Evolutionary conservation across 2,113 vertebrate genomes (phyloP).

Genomic region (Microtus oregoni): DNA sequence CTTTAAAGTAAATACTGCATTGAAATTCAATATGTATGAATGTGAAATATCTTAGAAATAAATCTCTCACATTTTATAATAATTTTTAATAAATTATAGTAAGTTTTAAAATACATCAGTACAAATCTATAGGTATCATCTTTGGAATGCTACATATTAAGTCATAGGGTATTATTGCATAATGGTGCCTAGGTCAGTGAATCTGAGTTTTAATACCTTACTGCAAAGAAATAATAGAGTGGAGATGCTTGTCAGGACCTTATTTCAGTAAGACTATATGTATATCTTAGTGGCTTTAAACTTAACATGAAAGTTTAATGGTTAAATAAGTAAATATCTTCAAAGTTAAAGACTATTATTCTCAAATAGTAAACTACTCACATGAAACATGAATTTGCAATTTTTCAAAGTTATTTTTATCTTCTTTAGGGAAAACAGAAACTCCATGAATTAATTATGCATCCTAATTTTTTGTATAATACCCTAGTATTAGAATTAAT

Average conservation of each 20-base stretch:
- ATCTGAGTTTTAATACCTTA: too few species aligned
- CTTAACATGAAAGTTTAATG: constrained; percentile 17
- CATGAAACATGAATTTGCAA: background rate
- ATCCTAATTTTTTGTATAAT: background rate
- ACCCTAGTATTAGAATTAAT: background rate
- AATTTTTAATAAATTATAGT: constrained; percentile 1
- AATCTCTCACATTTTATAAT: background rate
- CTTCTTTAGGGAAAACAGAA: background rate
- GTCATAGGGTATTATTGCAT: too few species aligned
- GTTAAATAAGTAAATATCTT: background rate
- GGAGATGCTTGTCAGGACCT: too few species aligned
- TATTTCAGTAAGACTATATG: background rate
- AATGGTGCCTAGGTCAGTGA: too few species aligned
- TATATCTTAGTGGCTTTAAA: background rate
- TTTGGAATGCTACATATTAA: too few species aligned
- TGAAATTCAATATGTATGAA: background rate
- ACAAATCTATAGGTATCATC: background rate
- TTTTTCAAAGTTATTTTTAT: background rate
- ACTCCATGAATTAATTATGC: background rate
- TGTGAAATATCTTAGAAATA: background rate
- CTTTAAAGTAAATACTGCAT: background rate
- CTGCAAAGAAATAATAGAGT: too few species aligned
- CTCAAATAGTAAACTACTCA: background rate
- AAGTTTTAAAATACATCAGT: background rate
- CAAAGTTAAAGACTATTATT: constrained; percentile 14